Base-by-base conservation (phyloP, 2,113 vertebrate genomes). In the Plectropomus leopardus region DNA sequence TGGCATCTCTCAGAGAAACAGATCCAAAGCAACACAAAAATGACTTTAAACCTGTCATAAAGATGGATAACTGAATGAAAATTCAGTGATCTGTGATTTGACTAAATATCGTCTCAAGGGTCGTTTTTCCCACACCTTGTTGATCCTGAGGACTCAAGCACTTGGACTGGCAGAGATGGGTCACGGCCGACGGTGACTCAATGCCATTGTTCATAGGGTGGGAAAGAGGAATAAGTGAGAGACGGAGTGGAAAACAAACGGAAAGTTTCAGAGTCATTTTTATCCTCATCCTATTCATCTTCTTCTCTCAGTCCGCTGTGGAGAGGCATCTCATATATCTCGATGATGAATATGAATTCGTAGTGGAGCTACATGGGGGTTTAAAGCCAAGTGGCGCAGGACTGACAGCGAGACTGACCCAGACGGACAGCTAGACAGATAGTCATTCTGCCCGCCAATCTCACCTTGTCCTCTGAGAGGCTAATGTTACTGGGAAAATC, bases 401-500 rank as follows among this genome's bases (percentile, higher is more conserved):
- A 90, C 76, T 80, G 90, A 90, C 86, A 81, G 82, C 51, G 7
- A 85, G 83, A 85, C 82, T 65, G 84, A 84, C 70, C 80, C 55
- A 66, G 58, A 85, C 21, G n/a, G 85, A 87, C 86, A 92, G 80
- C 53, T 76, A 92, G 88, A 93, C 89, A 92, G 88, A 92, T 82
- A 91, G 74, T 88, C 90, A 89, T 83, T 74, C 83, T 64, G 73
- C 76, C 69, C 63, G 70, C 88, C 76, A 79, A 76, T 85, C 80
- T 87, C 85, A 90, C 88, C 88, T 93, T 85, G 82, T 90, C 91
- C 89, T 87, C 53, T 7, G 87, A 86, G 90, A 89, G 89, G 78
- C 82, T 93, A 72, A 73, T 32, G 89, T 93, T 93, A 91, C 93
- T 93, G 91, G 94, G 93, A 93, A 92, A 89, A 83, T 90, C 88